A percentile compares a stretch with the other conserved stretches of the same genome.
Evolutionary conservation across 2,888 invertebrate species (phyloP).

Genomic region (Pristionchus arcanus): DNA sequence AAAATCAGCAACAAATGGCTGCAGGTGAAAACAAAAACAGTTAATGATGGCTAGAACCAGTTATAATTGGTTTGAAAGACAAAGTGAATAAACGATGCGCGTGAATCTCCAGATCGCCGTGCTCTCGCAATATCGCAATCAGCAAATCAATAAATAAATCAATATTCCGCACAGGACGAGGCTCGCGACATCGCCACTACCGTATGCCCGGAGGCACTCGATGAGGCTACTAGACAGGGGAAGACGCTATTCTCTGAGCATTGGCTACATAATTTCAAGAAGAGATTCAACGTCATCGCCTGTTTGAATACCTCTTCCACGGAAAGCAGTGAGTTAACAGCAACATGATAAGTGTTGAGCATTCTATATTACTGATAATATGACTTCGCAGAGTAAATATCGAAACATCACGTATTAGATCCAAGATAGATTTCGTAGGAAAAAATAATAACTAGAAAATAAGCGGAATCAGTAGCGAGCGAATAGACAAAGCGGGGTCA

Average conservation of each 20-base stretch:
- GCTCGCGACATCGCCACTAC: conserved; percentile 45
- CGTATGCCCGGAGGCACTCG: conserved; percentile 8
- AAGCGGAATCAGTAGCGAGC: background rate
- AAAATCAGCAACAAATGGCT: conserved; percentile 48
- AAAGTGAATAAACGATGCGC: too few species aligned
- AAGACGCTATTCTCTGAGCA: conserved; percentile 66
- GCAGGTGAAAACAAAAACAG: conserved; percentile 1
- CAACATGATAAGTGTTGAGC: too few species aligned
- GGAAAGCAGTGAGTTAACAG: background rate
- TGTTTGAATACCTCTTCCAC: background rate
- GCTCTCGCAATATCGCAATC: too few species aligned
- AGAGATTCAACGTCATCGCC: conserved; percentile 58
- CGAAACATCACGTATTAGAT: too few species aligned
- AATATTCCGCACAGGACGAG: background rate
- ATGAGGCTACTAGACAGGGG: conserved; percentile 4
- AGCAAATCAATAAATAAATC: background rate
- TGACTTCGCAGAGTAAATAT: too few species aligned
- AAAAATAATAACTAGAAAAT: background rate
- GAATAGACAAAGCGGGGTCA: conserved; percentile 3
- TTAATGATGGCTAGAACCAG: too few species aligned
- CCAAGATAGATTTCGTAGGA: too few species aligned
- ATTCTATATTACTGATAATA: too few species aligned
- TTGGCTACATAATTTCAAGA: conserved; percentile 74
- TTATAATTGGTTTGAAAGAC: too few species aligned
- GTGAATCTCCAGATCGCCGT: too few species aligned